Evolutionary conservation across 2,888 invertebrate species (phyloP), one percentile per base, ranked within the genome.

Genomic region (Plebejus melissa): DNA sequence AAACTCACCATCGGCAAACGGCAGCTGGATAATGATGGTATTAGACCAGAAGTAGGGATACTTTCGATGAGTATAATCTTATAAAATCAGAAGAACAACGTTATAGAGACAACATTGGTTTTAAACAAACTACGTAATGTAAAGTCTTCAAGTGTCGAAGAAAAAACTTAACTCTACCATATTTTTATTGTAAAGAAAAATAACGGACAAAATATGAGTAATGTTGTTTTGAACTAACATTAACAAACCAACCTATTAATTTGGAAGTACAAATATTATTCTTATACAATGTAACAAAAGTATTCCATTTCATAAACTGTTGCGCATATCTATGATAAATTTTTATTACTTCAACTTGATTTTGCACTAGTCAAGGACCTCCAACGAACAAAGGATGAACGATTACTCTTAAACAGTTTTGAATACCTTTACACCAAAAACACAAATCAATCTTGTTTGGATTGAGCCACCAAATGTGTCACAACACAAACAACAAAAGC

Each of bases 361-460:
- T 65, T 60, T 60, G 60, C 60, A 60, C 60, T 65, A 65, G 4
- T 16, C 72, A 13, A 72, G 54, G 72, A 72, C 28, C 72, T 50
- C 72, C 50, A 54, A 28, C 13, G 72, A 72, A 72, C 50, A 72
- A 72, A 72, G n/a, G 32, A 72, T 72, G 72, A 71, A 71, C 71
- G 38, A 71, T 65, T 54, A 54, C 75, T 41, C 46, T 28, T 70
- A 75, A 71, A 70, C 57, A 71, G 70, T 69, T 74, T 76, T 46
- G 77, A 75, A 76, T 76, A 54, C 69, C 58, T 71, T 79, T 76
- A 79, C 81, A 79, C 79, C 79, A 81, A 82, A 80, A 81, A 80
- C 77, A 79, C 82, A 82, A 81, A 87, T 88, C 87, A 84, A 87
- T 88, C 88, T 85, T 85, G 81, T 81, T 80, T 83, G 81, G 80